Conservation (phyloP, 2,113 vertebrate species). For the Myrmecophaga tridactyla region DNA sequence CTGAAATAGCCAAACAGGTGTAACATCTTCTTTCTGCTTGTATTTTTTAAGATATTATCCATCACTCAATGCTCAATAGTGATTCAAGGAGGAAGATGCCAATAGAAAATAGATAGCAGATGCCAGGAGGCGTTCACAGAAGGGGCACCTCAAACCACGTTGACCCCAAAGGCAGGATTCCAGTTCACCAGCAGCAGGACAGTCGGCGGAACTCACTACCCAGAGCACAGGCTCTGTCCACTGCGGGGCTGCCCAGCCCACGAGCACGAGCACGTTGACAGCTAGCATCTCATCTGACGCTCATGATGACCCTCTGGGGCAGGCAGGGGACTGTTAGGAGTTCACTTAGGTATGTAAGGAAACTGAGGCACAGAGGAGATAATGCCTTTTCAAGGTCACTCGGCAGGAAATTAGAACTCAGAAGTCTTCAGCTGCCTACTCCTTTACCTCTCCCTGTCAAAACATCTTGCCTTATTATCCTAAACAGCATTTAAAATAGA, state of each 20-base stretch:
- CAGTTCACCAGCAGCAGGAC: not conserved
- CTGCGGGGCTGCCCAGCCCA: accelerated
- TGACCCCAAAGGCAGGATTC: not conserved
- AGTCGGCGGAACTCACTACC: too few species aligned
- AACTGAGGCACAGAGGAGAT: not conserved
- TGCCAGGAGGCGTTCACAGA: not conserved
- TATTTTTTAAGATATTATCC: not conserved
- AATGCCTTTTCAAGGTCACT: not conserved
- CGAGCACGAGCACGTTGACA: not conserved
- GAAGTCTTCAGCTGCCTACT: not conserved
- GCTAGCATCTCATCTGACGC: not conserved
- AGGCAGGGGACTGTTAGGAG: not conserved
- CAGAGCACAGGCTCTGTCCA: accelerated
- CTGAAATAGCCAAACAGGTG: not conserved
- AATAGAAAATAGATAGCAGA: not conserved
- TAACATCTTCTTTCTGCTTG: not conserved
- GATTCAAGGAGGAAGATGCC: not conserved
- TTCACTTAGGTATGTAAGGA: not conserved
- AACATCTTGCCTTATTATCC: too few species aligned
- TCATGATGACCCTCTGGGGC: not conserved
- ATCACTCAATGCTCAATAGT: not conserved
- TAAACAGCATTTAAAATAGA: not conserved
- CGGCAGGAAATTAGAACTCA: not conserved
- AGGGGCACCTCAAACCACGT: not conserved
- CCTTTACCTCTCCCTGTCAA: not conserved